Evolutionary conservation across 2,888 invertebrate genomes (phyloP).

Genomic region (Cephus runcator): DNA sequence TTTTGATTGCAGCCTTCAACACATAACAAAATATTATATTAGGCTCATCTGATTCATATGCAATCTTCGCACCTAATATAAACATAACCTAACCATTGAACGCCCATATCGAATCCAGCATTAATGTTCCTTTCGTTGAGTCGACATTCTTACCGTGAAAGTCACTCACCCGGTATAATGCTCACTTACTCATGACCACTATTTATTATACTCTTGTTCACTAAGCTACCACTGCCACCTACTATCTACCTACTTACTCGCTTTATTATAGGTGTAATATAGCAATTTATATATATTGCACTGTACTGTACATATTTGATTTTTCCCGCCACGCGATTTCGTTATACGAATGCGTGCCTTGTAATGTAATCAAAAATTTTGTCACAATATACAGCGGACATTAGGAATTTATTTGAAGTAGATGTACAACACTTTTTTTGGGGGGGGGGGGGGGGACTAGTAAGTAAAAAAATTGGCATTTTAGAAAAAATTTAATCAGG

Average conservation of each 20-base stretch:
- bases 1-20: neutral
- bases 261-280: neutral
- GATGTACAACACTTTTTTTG: neutral
- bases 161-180: constrained; percentile 38
- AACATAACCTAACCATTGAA: neutral
- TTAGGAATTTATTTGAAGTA: neutral
- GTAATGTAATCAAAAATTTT: neutral
- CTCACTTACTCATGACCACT: constrained; percentile 15
- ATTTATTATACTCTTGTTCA: constrained; percentile 11
- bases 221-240: neutral
- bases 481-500: neutral
- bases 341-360: constrained; percentile 22
- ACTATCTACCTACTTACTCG: neutral
- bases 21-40: neutral
- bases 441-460: neutral
- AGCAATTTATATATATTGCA: neutral
- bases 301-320: constrained; percentile 4
- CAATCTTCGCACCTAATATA: neutral
- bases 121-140: constrained; percentile 1
- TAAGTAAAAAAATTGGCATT: neutral
- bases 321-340: constrained; percentile 30
- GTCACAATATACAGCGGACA: neutral
- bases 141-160: constrained; percentile 54
- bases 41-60: neutral
- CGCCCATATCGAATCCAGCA: neutral